phyloP scores from a whole-genome alignment of 2,888 invertebrate genomes.

The Pandemis cinnamomeana region DNA sequence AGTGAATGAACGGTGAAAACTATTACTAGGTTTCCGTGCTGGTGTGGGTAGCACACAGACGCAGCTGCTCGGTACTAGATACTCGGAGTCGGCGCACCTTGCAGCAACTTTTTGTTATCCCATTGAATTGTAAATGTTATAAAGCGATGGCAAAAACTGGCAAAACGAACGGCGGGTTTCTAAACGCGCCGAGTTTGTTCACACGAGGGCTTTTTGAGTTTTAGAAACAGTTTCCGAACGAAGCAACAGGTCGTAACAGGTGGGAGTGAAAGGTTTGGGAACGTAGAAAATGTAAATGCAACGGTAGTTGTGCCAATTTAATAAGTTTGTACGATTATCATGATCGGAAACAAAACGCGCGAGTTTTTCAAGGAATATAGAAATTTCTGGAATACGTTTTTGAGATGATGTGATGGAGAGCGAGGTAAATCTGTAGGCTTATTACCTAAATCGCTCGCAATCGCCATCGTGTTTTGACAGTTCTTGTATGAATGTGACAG shows the following conservation, averaged over 20 bases:
- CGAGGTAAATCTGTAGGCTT: too few species aligned
- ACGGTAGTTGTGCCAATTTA: neutral
- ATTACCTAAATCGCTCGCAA: too few species aligned
- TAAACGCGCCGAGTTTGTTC: constrained; percentile 31
- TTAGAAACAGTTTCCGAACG: constrained; percentile 16
- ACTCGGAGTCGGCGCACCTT: constrained; percentile 39
- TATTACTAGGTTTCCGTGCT: constrained; percentile 17
- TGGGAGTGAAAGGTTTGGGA: neutral
- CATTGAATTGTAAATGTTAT: constrained; percentile 57
- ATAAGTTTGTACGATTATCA: too few species aligned
- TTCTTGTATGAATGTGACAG: too few species aligned
- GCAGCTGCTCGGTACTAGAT: neutral
- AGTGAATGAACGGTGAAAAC: constrained; percentile 40
- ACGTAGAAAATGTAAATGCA: neutral
- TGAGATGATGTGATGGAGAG: too few species aligned
- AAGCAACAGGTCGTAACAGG: neutral
- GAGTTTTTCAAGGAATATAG: too few species aligned
- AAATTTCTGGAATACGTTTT: too few species aligned
- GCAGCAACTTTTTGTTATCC: constrained; percentile 51
- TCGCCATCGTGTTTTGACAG: too few species aligned
- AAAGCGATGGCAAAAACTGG: constrained; percentile 48
- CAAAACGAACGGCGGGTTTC: constrained; percentile 34
- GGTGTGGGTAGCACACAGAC: constrained; percentile 11
- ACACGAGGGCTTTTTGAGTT: constrained; percentile 12
- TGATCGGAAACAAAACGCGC: too few species aligned